Base-by-base conservation (phyloP, 2,113 vertebrate species). In the Lasiurus borealis region DNA sequence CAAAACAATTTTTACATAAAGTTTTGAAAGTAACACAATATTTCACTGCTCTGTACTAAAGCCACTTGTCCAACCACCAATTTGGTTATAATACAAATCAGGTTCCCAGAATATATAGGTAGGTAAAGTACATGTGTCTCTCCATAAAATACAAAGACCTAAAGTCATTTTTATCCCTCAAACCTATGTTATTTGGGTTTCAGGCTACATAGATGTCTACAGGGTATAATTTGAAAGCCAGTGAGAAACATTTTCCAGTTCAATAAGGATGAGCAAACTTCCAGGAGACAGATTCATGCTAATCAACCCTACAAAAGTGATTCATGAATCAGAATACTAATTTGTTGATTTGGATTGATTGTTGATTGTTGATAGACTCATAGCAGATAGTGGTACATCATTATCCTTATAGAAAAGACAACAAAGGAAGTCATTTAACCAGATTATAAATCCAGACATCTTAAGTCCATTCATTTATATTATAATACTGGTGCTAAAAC, bases 401-500 rank as follows among this genome's bases (percentile, higher is more conserved):
- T 94, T 44, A 66, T 88, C 31, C 46, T 83, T 78, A 81, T 27
- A 91, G 31, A 91, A 85, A 86, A 92, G 25, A 11, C 83, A 94
- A 75, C 18, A 85, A 68, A 95, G 25, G 25, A 96, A 91, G 9
- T 5, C 34, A 73, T 46, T 94, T 93, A 88, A 75, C 71, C 50
- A 48, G 73, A 93, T 78, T 80, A 86, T 91, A 95, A 91, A 94
- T 62, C 29, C 46, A 85, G 16, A 64, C 5, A 73, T 86, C 62
- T 69, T 44, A 91, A 18, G 3, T 78, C 15, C 66, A 59, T 87
- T 89, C 85, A 89, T 83, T 82, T 21, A 36, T 83, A 34, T 64
- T 75, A 90, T 15, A 92, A 64, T 87, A 6, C 10, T 57, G 36
- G 4, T 93, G 21, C 27, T 80, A 89, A 91, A 95, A 88, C 29